Evolutionary conservation across 2,797 vertebrate genomes (phyloP), one percentile per base, ranked within the genome.

Genomic region (Neosalanx taihuensis): DNA sequence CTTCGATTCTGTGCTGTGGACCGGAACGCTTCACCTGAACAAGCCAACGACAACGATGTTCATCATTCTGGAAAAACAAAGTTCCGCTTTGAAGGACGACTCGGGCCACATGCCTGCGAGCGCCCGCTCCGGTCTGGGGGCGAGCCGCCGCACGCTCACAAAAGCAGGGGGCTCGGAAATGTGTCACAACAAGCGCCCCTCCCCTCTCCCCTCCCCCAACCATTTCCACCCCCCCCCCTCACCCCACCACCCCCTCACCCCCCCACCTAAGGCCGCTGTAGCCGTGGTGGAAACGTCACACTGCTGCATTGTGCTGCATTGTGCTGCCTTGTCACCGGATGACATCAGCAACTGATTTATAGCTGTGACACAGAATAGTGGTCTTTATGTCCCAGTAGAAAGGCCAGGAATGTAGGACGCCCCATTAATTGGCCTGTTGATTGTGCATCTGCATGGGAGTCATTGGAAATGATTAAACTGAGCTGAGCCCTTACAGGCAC

Each of bases 281-380:
- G 33, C 20, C 15, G 9, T 60, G 30, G 61, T 74, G 71, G 70
- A 77, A 81, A 77, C 76, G 60, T 87, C 83, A 82, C 76, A 79
- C 81, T 20, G 76, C 77, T 81, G 83, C 85, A 85, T 89, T 88
- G 88, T 85, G 84, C 53, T 71, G 64, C 77, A 77, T 84, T 70
- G 84, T 86, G 84, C 60, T 71, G 64, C 76, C 77, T 83, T 71
- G 84, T 87, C 86, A 72, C 76, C 13, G 71, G 77, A 78, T 87
- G 82, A 89, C 84, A 73, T 81, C 79, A 80, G 81, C 61, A 30
- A 64, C 84, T 90, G 90, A 93, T 92, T 92, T 91, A 92, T 91
- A 69, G 76, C 77, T 6, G 69, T 53, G 70, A 63, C 81, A 73
- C 78, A 83, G 79, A 90, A 87, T 84, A 71, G 78, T 70, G 70